Conservation (phyloP, 2,888 invertebrate genomes). For the Drosophila falleni region DNA sequence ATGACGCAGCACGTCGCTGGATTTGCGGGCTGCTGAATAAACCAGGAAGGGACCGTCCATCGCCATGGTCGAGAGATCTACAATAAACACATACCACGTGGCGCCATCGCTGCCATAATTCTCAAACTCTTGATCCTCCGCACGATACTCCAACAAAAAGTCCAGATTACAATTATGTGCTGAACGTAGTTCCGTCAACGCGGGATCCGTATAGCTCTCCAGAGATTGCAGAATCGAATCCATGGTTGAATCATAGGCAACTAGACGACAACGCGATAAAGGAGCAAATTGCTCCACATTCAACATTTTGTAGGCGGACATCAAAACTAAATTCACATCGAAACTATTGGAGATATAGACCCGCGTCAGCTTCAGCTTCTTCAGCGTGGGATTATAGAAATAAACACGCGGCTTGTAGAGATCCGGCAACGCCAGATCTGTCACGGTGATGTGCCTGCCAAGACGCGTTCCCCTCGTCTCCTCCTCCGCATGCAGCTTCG, state of each 20-base stretch:
- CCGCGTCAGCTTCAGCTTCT: conserved; percentile 86
- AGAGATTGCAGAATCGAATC: conserved; percentile 90
- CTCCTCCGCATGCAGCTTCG: conserved; percentile 89
- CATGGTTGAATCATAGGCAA: conserved; percentile 88
- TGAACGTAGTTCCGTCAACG: conserved; percentile 74
- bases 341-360: conserved; percentile 88
- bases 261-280: conserved; percentile 90
- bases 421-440: conserved; percentile 85
- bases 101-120: conserved; percentile 88
- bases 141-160: conserved; percentile 89
- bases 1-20: conserved; percentile 87
- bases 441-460: conserved; percentile 85
- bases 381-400: conserved; percentile 88
- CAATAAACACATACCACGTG: conserved; percentile 87
- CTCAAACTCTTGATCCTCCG: conserved; percentile 88
- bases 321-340: conserved; percentile 87
- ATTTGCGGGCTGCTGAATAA: conserved; percentile 87
- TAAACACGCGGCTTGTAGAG: conserved; percentile 89
- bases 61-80: conserved; percentile 88
- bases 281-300: conserved; percentile 87
- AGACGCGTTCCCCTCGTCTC: conserved; percentile 86
- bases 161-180: conserved; percentile 85
- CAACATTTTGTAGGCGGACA: conserved; percentile 87
- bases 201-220: conserved; percentile 86
- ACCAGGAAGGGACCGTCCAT: conserved; percentile 88